Conservation (phyloP, 2,113 vertebrate genomes). For the Leptocoma aspasia region DNA sequence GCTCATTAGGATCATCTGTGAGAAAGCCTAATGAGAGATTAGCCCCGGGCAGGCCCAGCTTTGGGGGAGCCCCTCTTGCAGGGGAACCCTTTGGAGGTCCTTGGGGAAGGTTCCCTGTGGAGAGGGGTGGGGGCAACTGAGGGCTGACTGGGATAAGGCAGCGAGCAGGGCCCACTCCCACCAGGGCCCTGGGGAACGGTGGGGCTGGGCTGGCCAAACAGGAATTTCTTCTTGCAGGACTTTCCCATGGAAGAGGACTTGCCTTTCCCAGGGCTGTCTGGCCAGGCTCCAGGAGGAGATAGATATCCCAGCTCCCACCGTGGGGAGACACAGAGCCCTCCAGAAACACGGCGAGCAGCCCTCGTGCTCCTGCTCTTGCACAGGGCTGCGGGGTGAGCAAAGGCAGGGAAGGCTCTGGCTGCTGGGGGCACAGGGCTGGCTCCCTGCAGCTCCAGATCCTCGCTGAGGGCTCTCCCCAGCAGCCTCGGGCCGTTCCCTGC, state of each 20-base stretch:
- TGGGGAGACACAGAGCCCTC: neutral
- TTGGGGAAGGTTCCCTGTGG: neutral
- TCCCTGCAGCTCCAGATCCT: neutral
- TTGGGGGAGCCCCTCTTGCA: neutral
- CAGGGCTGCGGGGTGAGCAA: neutral
- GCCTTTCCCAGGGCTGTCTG: constrained; percentile 52
- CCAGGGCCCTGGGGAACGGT: neutral
- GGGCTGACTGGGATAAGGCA: neutral
- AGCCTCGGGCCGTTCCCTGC: neutral
- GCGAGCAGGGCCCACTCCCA: neutral
- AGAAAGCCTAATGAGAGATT: neutral
- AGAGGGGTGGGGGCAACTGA: neutral
- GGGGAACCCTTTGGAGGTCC: neutral
- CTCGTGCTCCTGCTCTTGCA: neutral
- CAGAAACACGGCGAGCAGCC: neutral
- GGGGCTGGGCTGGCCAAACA: neutral
- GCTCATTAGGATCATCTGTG: neutral
- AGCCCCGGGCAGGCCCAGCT: neutral
- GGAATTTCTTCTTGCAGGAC: constrained; percentile 4
- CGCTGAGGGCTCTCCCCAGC: rapidly evolving
- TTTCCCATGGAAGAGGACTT: constrained; percentile 52
- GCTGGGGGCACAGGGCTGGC: rapidly evolving
- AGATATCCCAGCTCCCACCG: neutral
- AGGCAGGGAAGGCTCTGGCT: neutral
- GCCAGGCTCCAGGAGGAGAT: constrained; percentile 9